These are phyloP conservation scores for Pseudomyrmex cubaensis DNA, from an alignment of 1,140 invertebrate genomes.

Conservation along the genomic window DNA sequence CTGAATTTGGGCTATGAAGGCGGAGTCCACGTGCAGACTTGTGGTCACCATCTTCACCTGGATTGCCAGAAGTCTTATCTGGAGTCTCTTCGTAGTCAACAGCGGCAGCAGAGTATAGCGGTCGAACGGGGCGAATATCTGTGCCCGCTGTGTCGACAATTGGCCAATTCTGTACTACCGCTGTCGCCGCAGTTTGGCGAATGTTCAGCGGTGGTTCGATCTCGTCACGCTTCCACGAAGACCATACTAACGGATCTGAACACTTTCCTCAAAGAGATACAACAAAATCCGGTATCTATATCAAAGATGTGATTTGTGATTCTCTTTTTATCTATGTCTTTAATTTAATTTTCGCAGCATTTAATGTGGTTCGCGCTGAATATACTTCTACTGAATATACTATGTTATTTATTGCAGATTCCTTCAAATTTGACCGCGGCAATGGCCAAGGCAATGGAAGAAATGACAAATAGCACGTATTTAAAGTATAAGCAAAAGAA, in stretches of 20 bases:
- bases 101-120: slow-evolving; percentile 90
- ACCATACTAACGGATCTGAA: slow-evolving; percentile 87
- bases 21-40: slow-evolving; percentile 97
- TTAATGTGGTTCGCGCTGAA: not conserved
- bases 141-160: slow-evolving; percentile 96
- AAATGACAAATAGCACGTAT: slow-evolving; percentile 93
- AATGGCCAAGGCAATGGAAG: slow-evolving; percentile 96
- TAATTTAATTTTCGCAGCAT: slow-evolving; percentile 1
- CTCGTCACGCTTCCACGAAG: slow-evolving; percentile 85
- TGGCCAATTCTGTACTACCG: slow-evolving; percentile 96
- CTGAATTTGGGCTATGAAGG: slow-evolving; percentile 96
- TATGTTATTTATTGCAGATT: slow-evolving; percentile 79
- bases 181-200: slow-evolving; percentile 92
- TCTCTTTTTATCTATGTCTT: not conserved
- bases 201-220: slow-evolving; percentile 88
- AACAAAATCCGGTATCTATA: slow-evolving; percentile 87
- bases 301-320: too few species aligned
- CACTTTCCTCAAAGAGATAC: slow-evolving; percentile 89
- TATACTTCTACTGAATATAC: not conserved
- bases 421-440: slow-evolving; percentile 90
- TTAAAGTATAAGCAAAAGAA: slow-evolving; percentile 87
- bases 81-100: slow-evolving; percentile 91
- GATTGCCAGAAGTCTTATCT: slow-evolving; percentile 96
- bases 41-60: slow-evolving; percentile 97
- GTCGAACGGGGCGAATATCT: slow-evolving; percentile 95